phyloP scores from a whole-genome alignment of 2,113 vertebrate species.

The Sander lucioperca region DNA sequence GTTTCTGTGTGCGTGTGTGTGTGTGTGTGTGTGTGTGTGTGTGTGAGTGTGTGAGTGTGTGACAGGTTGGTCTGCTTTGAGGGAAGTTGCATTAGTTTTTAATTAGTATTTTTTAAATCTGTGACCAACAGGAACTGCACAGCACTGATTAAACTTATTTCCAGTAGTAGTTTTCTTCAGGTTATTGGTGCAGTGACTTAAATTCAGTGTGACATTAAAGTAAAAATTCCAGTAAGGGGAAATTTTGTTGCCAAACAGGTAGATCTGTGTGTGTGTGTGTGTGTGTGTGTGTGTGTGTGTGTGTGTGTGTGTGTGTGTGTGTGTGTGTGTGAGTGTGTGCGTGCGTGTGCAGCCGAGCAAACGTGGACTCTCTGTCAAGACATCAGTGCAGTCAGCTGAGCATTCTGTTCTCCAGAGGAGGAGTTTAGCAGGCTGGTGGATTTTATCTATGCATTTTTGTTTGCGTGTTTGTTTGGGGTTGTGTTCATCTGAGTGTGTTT shows the following conservation, averaged over 20 bases:
- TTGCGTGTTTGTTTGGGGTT: conserved; percentile 48
- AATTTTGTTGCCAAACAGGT: neutral
- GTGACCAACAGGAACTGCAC: conserved; percentile 23
- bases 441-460: conserved; percentile 70
- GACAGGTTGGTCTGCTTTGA: neutral
- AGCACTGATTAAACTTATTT: neutral
- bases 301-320: neutral
- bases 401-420: conserved; percentile 56
- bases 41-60: too few relatives aligned
- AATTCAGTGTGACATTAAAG: neutral
- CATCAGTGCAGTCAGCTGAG: conserved; percentile 68
- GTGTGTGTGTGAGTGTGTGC: neutral
- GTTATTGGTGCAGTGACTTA: neutral
- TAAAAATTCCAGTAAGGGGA: neutral
- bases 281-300: neutral
- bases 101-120: neutral
- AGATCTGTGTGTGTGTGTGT: neutral
- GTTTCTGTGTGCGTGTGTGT: too few relatives aligned
- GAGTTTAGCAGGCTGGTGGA: conserved; percentile 42
- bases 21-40: too few relatives aligned
- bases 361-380: conserved; percentile 19
- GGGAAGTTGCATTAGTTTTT: too few relatives aligned
- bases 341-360: neutral
- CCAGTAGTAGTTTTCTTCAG: neutral
- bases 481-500: conserved; percentile 42